Base-by-base conservation (phyloP, 2,888 invertebrate genomes). In the Xestia xanthographa region DNA sequence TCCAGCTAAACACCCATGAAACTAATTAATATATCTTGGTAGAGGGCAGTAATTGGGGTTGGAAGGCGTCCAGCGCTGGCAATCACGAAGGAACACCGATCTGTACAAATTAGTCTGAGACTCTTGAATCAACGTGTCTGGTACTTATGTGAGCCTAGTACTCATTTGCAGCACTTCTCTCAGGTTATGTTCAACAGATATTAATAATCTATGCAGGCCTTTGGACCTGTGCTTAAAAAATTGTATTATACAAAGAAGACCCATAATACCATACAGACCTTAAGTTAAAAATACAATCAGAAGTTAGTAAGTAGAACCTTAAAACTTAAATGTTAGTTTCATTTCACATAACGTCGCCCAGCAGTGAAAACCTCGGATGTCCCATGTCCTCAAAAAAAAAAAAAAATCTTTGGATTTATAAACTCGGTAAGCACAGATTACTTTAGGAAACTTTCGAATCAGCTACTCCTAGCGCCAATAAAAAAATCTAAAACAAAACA, bases 11-110 rank as follows among this genome's bases (percentile, higher is more conserved):
- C 68, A 69, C 12, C 62, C 45, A 68, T 66, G 71, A 74, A 76
- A 76, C 26, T 69, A 74, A 79, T 76, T 66, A 56, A 71, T 63
- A 58, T 70, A 74, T 67, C 48, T 79, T 77, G 34, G 62, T 45
- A 68, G 63, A 67, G 60, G 62, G 20, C 65, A 80, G 73, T 85
- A 83, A 83, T 85, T 77, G 72, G 38, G 72, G 63, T 77, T 85
- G 83, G 81, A 80, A 76, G 50, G n/a, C 70, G 60, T 75, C 86
- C 85, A 83, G 66, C 38, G 34, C n/a, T 26, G 34, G 58, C 66
- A 66, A 74, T 72, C 85, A 67, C 77, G 72, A 66, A 62, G 53
- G 48, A 72, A 74, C 65, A 72, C 62, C 50, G 72, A 75, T 82
- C 75, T 63, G 63, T 76, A 74, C 67, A 76, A 85, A 85, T 80